Evolutionary conservation across 2,113 vertebrate species (phyloP).

Genomic region (Stictonetta naevosa): DNA sequence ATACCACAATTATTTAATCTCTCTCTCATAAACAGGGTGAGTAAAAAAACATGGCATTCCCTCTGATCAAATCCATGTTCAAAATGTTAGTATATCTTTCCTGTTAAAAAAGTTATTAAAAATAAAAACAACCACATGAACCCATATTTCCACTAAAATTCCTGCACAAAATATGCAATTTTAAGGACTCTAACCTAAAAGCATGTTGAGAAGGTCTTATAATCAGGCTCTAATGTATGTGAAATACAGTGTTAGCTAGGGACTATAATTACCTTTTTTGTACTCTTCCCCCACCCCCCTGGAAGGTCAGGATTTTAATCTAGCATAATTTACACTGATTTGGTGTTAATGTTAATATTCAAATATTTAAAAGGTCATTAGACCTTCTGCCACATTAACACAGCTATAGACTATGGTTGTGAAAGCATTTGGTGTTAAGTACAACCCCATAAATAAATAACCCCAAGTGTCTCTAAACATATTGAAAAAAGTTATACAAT

Average conservation of each 20-base stretch:
- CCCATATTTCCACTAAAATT: not conserved
- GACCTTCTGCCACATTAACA: not conserved
- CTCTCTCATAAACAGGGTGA: not conserved
- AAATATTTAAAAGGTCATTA: not conserved
- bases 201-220: not conserved
- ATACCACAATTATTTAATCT: not conserved
- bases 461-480: not conserved
- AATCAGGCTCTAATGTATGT: fast-evolving
- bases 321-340: not conserved
- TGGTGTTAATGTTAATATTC: not conserved
- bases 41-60: not conserved
- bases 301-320: not conserved
- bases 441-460: not conserved
- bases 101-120: not conserved
- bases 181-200: not conserved
- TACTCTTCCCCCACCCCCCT: not conserved
- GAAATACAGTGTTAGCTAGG: not conserved
- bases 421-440: not conserved
- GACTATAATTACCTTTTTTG: not conserved
- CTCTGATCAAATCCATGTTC: not conserved
- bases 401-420: not conserved
- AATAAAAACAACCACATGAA: not conserved
- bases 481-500: not conserved
- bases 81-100: not conserved
- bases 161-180: not conserved